Evolutionary conservation across 2,113 vertebrate species (phyloP).

Genomic region (Hippolais icterina): DNA sequence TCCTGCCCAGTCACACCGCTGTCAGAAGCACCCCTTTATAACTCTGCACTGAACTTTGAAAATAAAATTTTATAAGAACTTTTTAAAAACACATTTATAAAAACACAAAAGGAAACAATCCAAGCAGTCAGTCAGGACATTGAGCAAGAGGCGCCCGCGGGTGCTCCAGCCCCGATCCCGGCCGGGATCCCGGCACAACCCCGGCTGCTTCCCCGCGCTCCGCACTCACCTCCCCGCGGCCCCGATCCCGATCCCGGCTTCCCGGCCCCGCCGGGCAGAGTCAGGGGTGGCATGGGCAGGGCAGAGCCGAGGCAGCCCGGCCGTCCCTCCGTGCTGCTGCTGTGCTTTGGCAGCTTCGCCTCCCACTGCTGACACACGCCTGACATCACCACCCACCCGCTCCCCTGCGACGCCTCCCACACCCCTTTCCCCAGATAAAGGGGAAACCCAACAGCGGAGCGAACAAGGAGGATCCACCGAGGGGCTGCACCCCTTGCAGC

Average conservation of each 20-base stretch:
- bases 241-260: neutral
- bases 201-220: neutral
- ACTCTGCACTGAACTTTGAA: neutral
- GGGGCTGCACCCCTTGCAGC: neutral
- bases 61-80: neutral
- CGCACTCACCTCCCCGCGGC: slow-evolving; percentile 48
- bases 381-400: slow-evolving; percentile 78
- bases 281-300: neutral
- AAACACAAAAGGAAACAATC: neutral
- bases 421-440: slow-evolving; percentile 3
- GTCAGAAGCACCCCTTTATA: neutral
- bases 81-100: too few species aligned
- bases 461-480: neutral
- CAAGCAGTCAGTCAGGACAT: rapidly evolving
- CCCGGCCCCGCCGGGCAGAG: rapidly evolving
- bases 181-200: neutral
- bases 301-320: neutral
- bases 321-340: slow-evolving; percentile 37
- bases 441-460: neutral
- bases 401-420: slow-evolving; percentile 53
- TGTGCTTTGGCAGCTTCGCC: slow-evolving; percentile 75
- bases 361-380: slow-evolving; percentile 72
- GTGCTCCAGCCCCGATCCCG: neutral
- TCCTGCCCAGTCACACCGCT: rapidly evolving
- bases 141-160: rapidly evolving